Percentiles rank a stretch among this genome's conserved stretches.
These are phyloP conservation scores for Mirounga angustirostris DNA, from an alignment of 2,113 vertebrate genomes.

Conservation along the genomic window DNA sequence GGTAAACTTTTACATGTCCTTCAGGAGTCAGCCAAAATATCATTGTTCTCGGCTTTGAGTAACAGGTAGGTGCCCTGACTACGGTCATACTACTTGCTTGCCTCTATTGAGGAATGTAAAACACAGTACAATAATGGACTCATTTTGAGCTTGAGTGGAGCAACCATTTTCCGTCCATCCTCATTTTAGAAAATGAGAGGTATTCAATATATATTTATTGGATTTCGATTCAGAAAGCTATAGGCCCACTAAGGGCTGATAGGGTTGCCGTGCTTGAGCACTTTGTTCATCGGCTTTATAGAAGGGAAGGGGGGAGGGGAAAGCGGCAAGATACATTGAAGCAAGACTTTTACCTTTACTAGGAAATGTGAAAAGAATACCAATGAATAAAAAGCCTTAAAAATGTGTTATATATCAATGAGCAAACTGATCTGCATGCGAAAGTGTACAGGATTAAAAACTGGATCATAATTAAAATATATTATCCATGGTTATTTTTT, in stretches of 20 bases:
- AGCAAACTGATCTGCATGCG: not conserved
- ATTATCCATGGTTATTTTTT: not conserved
- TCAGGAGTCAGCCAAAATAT: not conserved
- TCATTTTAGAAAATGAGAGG: not conserved
- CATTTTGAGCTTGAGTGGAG: not conserved
- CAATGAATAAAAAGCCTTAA: not conserved
- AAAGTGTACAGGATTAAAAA: not conserved
- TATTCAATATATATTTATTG: not conserved
- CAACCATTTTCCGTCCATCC: not conserved
- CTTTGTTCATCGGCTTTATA: not conserved
- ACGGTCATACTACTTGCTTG: fast-evolving
- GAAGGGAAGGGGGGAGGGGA: not conserved
- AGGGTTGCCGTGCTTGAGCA: not conserved
- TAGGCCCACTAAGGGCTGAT: not conserved
- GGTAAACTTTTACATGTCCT: not conserved
- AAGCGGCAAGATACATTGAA: not conserved
- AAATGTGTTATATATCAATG: not conserved
- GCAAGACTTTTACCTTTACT: not conserved
- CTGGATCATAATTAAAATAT: not conserved
- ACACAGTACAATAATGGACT: fast-evolving
- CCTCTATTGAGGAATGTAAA: not conserved
- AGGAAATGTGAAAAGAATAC: not conserved
- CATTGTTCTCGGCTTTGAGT: not conserved
- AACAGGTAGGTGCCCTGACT: not conserved
- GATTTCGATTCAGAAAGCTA: not conserved